Conservation (phyloP, 2,797 vertebrate genomes). For the Hipposideros larvatus region DNA sequence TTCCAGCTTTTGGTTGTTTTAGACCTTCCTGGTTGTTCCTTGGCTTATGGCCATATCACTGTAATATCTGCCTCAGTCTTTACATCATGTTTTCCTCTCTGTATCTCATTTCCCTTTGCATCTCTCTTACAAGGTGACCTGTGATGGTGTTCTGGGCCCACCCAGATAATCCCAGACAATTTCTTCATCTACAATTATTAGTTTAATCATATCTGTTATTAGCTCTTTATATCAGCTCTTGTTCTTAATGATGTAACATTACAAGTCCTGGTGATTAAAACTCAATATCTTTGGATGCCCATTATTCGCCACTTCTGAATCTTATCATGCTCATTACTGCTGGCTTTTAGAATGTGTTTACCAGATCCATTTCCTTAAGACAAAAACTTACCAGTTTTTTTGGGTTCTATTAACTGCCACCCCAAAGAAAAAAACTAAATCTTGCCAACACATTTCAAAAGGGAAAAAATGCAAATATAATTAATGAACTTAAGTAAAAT, state of each 20-base stretch:
- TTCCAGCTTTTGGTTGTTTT: neutral
- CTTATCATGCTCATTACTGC: neutral
- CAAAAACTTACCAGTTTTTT: neutral
- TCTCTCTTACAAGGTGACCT: neutral
- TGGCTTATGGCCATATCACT: neutral
- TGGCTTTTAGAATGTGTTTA: neutral
- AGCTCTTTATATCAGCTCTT: neutral
- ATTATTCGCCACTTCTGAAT: neutral
- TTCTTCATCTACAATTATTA: neutral
- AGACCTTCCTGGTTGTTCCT: neutral
- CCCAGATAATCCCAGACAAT: neutral
- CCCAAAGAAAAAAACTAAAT: neutral
- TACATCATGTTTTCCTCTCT: neutral
- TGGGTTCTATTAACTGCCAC: neutral
- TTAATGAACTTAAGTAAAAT: neutral
- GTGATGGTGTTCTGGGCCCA: neutral
- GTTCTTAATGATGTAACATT: neutral
- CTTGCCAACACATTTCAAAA: neutral
- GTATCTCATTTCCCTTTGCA: neutral
- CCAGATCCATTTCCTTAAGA: neutral
- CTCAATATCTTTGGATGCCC: neutral
- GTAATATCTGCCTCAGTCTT: neutral
- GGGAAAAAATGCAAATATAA: neutral
- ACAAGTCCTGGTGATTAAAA: neutral
- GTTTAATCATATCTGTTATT: neutral